A percentile compares a stretch with the other conserved stretches of the same genome.
phyloP scores from a whole-genome alignment of 2,797 vertebrate species.

The Oreortyx pictus region DNA sequence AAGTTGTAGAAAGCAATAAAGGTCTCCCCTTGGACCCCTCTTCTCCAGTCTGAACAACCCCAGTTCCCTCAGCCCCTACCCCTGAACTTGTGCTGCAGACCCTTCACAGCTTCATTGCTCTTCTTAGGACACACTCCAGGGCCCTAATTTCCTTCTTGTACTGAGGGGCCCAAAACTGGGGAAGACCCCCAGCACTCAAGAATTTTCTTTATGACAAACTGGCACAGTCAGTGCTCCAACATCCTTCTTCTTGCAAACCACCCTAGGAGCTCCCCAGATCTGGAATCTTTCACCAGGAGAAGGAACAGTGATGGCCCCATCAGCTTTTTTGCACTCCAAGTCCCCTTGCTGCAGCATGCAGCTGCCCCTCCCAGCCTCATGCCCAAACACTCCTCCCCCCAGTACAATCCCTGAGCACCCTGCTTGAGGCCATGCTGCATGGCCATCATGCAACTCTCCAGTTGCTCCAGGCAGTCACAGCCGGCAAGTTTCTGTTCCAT shows the following conservation, averaged over 20 bases:
- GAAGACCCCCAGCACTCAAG: no score
- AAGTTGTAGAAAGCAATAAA: no score
- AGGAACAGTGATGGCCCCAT: not conserved
- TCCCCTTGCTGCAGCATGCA: rapidly evolving
- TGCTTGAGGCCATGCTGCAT: not conserved
- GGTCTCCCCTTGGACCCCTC: no score
- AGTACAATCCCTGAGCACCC: not conserved
- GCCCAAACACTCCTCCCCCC: not conserved
- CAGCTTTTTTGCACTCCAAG: not conserved
- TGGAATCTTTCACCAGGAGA: not conserved
- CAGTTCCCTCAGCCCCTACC: no score
- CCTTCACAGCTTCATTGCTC: no score
- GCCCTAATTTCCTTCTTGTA: no score
- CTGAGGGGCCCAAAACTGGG: no score
- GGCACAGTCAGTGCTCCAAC: not conserved
- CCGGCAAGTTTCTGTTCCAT: not conserved
- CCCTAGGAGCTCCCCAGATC: not conserved
- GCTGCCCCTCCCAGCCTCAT: not conserved
- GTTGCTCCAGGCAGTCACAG: not conserved
- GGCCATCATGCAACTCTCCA: not conserved
- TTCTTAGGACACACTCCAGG: no score
- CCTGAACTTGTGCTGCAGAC: no score
- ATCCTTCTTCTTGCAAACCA: not conserved
- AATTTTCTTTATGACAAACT: not conserved
- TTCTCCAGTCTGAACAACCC: no score